Conservation (phyloP, 2,113 vertebrate species). For the Stomatorhinus ivindoensis region DNA sequence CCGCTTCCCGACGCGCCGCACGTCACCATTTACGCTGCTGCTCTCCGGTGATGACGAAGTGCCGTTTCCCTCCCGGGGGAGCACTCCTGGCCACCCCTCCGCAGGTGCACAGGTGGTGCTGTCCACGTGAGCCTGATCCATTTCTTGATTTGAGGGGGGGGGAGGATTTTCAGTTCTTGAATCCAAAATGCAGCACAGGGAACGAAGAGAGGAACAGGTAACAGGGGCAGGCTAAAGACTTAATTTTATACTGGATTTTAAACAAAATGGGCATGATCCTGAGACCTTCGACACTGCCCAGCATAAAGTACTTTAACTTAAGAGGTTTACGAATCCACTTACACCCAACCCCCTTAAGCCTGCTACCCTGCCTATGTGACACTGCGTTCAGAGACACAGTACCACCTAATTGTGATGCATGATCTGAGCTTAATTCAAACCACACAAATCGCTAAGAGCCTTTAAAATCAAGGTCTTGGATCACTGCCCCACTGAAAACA, state of each 20-base stretch:
- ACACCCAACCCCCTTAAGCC: not conserved
- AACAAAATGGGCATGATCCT: not conserved
- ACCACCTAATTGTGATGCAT: not conserved
- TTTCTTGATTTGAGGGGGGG: constrained; percentile 23
- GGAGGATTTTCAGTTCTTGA: constrained; percentile 33
- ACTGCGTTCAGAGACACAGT: not conserved
- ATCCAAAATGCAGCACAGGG: constrained; percentile 27
- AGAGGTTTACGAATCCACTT: not conserved
- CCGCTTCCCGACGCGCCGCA: constrained; percentile 38
- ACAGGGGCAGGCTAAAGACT: constrained; percentile 35
- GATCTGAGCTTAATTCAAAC: not conserved
- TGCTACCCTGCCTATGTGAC: not conserved
- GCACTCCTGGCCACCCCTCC: not conserved
- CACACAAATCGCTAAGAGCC: not conserved
- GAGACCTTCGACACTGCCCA: not conserved
- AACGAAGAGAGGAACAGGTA: constrained; percentile 30
- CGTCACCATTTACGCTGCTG: constrained; percentile 43
- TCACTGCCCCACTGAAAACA: not conserved
- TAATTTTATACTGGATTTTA: constrained; percentile 13
- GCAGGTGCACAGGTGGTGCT: not conserved
- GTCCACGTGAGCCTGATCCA: constrained; percentile 34
- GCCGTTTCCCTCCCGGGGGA: constrained; percentile 21
- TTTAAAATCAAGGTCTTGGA: constrained; percentile 2
- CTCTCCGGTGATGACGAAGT: constrained; percentile 28
- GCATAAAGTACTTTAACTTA: not conserved